A percentile compares a stretch with the other conserved stretches of the same genome.
Evolutionary conservation across 2,113 vertebrate species (phyloP).

Genomic region (Struthidea cinerea): DNA sequence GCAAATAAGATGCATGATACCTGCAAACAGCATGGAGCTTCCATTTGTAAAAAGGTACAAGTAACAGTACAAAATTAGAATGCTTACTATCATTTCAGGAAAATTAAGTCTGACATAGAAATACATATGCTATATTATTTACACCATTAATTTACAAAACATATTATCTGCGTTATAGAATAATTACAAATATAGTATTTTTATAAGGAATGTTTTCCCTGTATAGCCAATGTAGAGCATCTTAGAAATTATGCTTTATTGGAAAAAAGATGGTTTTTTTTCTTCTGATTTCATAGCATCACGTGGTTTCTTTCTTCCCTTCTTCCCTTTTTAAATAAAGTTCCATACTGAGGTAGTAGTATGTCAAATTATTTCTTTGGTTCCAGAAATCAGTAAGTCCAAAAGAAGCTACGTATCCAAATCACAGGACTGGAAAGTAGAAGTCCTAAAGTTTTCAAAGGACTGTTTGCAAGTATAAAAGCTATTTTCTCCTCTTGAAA

Average conservation of each 20-base stretch:
- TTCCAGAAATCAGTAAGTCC: constrained; percentile 34
- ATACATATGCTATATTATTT: constrained; percentile 78
- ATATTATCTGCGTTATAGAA: constrained; percentile 70
- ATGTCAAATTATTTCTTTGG: constrained; percentile 60
- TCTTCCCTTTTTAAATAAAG: constrained; percentile 72
- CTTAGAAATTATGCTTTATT: constrained; percentile 75
- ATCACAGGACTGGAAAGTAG: constrained; percentile 63
- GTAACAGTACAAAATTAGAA: constrained; percentile 64
- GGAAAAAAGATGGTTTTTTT: constrained; percentile 76
- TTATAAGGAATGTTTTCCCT: constrained; percentile 62
- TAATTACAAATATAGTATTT: constrained; percentile 72
- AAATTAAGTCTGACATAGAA: constrained; percentile 76
- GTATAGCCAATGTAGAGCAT: constrained; percentile 61
- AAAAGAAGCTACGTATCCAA: constrained; percentile 75
- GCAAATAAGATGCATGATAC: constrained; percentile 68
- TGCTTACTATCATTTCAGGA: constrained; percentile 69
- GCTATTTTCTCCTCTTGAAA: constrained; percentile 64
- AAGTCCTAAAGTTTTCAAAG: constrained; percentile 78
- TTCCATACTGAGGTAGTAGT: constrained; percentile 94
- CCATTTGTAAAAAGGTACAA: constrained; percentile 60
- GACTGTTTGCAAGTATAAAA: constrained; percentile 70
- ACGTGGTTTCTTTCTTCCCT: constrained; percentile 37
- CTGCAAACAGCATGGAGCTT: constrained; percentile 34
- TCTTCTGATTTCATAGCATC: constrained; percentile 60
- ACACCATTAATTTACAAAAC: constrained; percentile 89